Conservation (phyloP, 2,888 invertebrate genomes). For the Hirudinaria manillensis region DNA sequence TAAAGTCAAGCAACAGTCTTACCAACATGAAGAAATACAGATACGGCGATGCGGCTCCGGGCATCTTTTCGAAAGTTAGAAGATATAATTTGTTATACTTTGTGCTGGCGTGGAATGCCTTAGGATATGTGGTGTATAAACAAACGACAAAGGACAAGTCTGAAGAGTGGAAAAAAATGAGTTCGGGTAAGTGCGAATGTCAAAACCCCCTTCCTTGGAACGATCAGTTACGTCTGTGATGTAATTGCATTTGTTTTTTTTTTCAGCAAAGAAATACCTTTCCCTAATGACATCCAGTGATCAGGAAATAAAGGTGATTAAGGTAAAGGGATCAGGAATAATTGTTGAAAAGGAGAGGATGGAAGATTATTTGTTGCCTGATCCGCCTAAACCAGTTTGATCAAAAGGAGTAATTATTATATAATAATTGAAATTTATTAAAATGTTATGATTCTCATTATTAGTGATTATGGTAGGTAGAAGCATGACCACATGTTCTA, state of each 20-base stretch:
- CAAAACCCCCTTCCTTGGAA: neutral
- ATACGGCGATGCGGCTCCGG: conserved; percentile 11
- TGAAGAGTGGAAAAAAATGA: too few species aligned
- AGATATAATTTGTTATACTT: conserved; percentile 24
- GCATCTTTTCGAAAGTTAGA: neutral
- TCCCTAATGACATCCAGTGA: neutral
- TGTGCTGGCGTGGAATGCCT: conserved; percentile 29
- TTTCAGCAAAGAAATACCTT: conserved; percentile 16
- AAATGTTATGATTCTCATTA: too few species aligned
- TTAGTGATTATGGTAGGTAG: too few species aligned
- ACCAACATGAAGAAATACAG: conserved; percentile 27
- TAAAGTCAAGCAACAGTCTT: too few species aligned
- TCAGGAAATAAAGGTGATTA: neutral
- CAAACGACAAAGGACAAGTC: neutral
- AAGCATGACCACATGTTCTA: too few species aligned
- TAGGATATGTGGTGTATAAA: conserved; percentile 22
- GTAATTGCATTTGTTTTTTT: neutral
- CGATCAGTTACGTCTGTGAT: neutral
- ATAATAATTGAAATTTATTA: too few species aligned
- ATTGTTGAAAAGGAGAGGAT: too few species aligned
- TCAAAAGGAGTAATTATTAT: too few species aligned
- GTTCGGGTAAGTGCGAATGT: too few species aligned
- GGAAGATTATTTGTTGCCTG: too few species aligned
- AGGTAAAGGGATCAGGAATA: too few species aligned
- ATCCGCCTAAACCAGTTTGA: too few species aligned